phyloP scores from a whole-genome alignment of 2,888 invertebrate species.

The Pelosia muscerda region DNA sequence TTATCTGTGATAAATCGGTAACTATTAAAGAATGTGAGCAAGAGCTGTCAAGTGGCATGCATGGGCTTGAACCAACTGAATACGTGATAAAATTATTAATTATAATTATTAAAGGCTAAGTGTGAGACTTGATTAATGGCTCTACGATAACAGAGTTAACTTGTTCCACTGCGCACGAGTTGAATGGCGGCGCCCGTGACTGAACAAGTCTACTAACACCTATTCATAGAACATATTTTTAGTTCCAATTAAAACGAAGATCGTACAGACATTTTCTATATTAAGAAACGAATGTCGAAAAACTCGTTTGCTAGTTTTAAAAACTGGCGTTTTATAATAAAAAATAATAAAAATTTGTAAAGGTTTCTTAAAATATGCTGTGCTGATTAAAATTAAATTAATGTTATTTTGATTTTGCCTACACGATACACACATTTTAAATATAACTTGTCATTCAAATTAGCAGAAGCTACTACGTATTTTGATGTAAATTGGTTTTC shows the following conservation, averaged over 20 bases:
- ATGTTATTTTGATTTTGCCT: constrained; percentile 27
- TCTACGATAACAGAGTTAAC: constrained; percentile 65
- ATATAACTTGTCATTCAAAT: constrained; percentile 30
- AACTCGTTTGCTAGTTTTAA: constrained; percentile 17
- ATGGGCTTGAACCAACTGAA: constrained; percentile 53
- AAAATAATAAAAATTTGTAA: constrained; percentile 22
- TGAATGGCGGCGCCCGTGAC: constrained; percentile 53
- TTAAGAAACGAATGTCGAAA: constrained; percentile 29
- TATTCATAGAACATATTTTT: constrained; percentile 48
- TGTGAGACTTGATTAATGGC: constrained; percentile 77
- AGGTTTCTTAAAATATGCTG: constrained; percentile 27
- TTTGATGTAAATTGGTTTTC: constrained; percentile 37
- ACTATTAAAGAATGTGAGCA: constrained; percentile 45
- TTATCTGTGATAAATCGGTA: constrained; percentile 56
- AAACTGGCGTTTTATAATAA: constrained; percentile 22
- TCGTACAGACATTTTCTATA: constrained; percentile 39
- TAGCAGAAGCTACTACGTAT: constrained; percentile 10
- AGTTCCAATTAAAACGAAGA: constrained; percentile 49
- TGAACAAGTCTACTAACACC: constrained; percentile 34
- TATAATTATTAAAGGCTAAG: constrained; percentile 77
- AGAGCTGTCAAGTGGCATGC: constrained; percentile 47
- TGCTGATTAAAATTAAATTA: constrained; percentile 38
- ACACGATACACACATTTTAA: constrained; percentile 23
- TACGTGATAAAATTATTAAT: constrained; percentile 83
- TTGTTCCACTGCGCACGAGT: constrained; percentile 50